phyloP scores from a whole-genome alignment of 2,888 invertebrate genomes.

The Catocala fraxini region DNA sequence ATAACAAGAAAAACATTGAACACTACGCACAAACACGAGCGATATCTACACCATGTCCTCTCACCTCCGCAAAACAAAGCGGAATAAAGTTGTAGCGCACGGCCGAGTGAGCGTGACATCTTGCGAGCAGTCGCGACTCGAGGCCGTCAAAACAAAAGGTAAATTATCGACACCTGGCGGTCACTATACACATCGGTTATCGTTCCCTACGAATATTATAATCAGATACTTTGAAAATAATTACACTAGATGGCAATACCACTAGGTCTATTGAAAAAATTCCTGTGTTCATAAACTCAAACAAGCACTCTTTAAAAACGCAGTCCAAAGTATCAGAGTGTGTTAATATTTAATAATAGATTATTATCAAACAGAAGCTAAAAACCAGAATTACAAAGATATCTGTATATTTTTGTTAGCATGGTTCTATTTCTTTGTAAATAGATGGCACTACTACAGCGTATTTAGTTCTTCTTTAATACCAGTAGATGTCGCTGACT shows the following conservation, averaged over 20 bases:
- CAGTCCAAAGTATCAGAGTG: too few relatives aligned
- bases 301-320: too few relatives aligned
- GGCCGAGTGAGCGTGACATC: constrained; percentile 62
- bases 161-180: constrained; percentile 66
- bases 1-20: constrained; percentile 79
- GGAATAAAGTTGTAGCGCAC: constrained; percentile 67
- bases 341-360: too few relatives aligned
- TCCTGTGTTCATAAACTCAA: too few relatives aligned
- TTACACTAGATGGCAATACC: constrained; percentile 40
- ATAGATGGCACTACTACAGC: background rate
- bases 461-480: background rate
- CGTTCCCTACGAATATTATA: constrained; percentile 6
- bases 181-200: constrained; percentile 25
- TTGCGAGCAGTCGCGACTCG: constrained; percentile 65
- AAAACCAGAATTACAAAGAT: too few relatives aligned
- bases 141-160: constrained; percentile 65
- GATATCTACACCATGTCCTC: constrained; percentile 69
- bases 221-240: constrained; percentile 10
- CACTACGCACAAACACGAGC: constrained; percentile 66
- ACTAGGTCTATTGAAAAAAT: background rate
- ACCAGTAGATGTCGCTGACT: constrained; percentile 2
- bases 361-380: too few relatives aligned
- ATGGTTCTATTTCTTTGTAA: background rate
- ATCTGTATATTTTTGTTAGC: too few relatives aligned
- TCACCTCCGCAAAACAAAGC: constrained; percentile 87